phyloP scores from a whole-genome alignment of 2,113 vertebrate species.

The Cebidichthys violaceus region DNA sequence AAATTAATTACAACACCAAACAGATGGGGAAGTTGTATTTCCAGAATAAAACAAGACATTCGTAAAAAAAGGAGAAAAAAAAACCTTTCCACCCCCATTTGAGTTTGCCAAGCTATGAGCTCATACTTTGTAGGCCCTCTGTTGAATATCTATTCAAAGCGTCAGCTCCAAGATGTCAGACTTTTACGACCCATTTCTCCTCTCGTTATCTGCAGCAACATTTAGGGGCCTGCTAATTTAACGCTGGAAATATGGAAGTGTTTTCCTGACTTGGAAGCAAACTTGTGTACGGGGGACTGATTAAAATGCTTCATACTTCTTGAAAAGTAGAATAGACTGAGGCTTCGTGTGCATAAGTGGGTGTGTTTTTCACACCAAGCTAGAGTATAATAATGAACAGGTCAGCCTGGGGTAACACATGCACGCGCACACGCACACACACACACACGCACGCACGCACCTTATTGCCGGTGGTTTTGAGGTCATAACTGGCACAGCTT shows the following conservation, averaged over 20 bases:
- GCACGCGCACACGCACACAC: background rate
- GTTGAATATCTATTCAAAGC: constrained; percentile 79
- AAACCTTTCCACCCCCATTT: constrained; percentile 16
- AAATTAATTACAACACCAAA: constrained; percentile 77
- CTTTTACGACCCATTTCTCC: constrained; percentile 76
- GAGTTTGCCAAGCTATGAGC: constrained; percentile 74
- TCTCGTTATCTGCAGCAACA: constrained; percentile 76
- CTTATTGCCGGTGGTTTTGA: constrained; percentile 28
- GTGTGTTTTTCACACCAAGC: constrained; percentile 4
- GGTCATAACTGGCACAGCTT: constrained; percentile 59
- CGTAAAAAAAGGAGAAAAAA: constrained; percentile 21
- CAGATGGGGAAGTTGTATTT: constrained; percentile 80
- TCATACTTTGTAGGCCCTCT: constrained; percentile 74
- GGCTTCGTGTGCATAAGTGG: constrained; percentile 7
- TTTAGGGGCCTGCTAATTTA: constrained; percentile 68
- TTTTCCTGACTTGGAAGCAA: constrained; percentile 56
- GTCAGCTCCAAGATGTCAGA: constrained; percentile 71
- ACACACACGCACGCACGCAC: background rate
- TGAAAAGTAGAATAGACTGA: background rate
- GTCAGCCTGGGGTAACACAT: constrained; percentile 38
- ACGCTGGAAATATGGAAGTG: constrained; percentile 63
- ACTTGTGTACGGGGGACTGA: constrained; percentile 16
- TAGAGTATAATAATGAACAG: constrained; percentile 6
- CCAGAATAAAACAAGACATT: constrained; percentile 73
- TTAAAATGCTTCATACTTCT: constrained; percentile 39